Evolutionary conservation across 2,797 vertebrate genomes (phyloP).

Genomic region (Pachyuromys duprasi): DNA sequence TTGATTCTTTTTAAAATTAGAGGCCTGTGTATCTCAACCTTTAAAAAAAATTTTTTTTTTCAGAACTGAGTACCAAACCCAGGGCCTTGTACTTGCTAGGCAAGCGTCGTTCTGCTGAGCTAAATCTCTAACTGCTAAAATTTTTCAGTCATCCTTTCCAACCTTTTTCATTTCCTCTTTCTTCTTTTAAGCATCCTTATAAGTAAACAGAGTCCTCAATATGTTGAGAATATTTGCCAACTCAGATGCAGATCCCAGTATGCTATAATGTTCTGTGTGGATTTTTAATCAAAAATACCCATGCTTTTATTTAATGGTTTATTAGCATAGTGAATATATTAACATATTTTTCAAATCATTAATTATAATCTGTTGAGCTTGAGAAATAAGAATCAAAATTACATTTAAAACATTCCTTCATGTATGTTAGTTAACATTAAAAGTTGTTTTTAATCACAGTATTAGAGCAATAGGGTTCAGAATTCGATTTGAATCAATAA

Average conservation of each 20-base stretch:
- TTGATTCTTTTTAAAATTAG: background rate
- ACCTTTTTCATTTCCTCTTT: background rate
- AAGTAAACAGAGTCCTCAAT: background rate
- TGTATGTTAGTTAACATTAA: background rate
- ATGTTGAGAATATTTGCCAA: background rate
- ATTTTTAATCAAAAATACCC: background rate
- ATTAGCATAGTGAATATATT: background rate
- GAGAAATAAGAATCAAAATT: slow-evolving; percentile 27
- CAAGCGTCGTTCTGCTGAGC: too few relatives aligned
- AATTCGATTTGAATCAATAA: slow-evolving; percentile 31
- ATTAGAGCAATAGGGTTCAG: background rate
- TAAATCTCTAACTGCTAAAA: too few relatives aligned
- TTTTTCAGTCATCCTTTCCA: background rate
- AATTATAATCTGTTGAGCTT: background rate
- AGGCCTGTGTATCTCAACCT: background rate
- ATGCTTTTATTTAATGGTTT: background rate
- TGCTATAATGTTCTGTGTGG: background rate
- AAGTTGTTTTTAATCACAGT: background rate
- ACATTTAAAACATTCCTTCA: background rate
- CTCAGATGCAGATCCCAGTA: too few relatives aligned
- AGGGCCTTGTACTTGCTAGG: too few relatives aligned
- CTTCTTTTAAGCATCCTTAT: background rate
- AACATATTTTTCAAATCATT: background rate
- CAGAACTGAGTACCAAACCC: too few relatives aligned
- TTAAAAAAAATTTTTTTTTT: background rate